A percentile compares a stretch with the other conserved stretches of the same genome.
Conservation (phyloP, 2,888 invertebrate genomes). For the Drosophila fungiperda region DNA sequence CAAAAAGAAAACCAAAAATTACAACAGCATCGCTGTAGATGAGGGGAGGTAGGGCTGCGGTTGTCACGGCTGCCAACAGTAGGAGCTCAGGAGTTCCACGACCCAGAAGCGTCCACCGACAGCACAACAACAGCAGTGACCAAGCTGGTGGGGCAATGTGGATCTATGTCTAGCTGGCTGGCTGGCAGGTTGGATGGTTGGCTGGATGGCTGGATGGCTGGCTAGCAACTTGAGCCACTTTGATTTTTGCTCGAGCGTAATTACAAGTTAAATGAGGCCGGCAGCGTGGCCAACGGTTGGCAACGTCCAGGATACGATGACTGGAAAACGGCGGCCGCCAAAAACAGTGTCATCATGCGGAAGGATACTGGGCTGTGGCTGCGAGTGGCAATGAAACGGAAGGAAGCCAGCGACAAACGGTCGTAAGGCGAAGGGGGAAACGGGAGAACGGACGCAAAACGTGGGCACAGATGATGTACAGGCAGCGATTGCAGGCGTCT, state of each 20-base stretch:
- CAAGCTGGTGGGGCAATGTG: slow-evolving; percentile 13
- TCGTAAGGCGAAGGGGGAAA: slow-evolving; percentile 18
- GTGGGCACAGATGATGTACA: slow-evolving; percentile 69
- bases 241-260: slow-evolving; percentile 80
- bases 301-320: slow-evolving; percentile 51
- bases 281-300: slow-evolving; percentile 53
- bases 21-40: slow-evolving; percentile 15
- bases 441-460: slow-evolving; percentile 51
- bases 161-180: not conserved
- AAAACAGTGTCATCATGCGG: slow-evolving; percentile 80
- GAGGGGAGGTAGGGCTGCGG: slow-evolving; percentile 26
- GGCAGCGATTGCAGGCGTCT: slow-evolving; percentile 65
- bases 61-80: slow-evolving; percentile 46
- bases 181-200: slow-evolving; percentile 38
- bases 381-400: slow-evolving; percentile 77
- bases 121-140: slow-evolving; percentile 30
- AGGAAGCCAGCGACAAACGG: slow-evolving; percentile 68
- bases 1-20: slow-evolving; percentile 42
- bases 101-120: not conserved
- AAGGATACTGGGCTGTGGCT: slow-evolving; percentile 70
- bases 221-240: slow-evolving; percentile 80
- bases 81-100: slow-evolving; percentile 6
- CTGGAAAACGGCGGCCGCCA: slow-evolving; percentile 64
- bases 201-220: slow-evolving; percentile 37
- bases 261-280: slow-evolving; percentile 84